Evolutionary conservation across 2,888 invertebrate species (phyloP).

Genomic region (Myopa tessellatipennis): DNA sequence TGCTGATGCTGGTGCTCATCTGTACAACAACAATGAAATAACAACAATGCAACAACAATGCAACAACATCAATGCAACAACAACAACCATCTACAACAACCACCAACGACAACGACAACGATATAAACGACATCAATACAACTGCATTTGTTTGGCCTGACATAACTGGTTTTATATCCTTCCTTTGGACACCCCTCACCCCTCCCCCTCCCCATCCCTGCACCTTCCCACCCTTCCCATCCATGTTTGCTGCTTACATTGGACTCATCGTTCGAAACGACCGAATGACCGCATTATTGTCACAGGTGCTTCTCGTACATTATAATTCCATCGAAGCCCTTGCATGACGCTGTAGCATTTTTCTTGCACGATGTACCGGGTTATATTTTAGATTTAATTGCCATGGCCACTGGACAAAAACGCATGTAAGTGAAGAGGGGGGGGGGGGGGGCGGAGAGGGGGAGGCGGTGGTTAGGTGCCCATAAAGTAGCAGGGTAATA

Average conservation of each 20-base stretch:
- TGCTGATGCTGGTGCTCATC: not conserved
- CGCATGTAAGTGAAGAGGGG: slow-evolving; percentile 63
- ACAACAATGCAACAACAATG: slow-evolving; percentile 36
- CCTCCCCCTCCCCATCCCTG: not conserved
- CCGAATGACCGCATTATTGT: slow-evolving; percentile 53
- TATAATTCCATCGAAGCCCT: slow-evolving; percentile 67
- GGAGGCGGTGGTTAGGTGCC: not conserved
- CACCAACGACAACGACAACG: slow-evolving; percentile 15
- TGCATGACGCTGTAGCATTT: slow-evolving; percentile 66
- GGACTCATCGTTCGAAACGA: not conserved
- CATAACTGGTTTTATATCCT: not conserved
- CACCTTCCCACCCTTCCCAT: not conserved
- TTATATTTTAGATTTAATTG: slow-evolving; percentile 68
- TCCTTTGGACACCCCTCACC: not conserved
- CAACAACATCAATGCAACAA: slow-evolving; percentile 39
- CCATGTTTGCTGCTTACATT: not conserved
- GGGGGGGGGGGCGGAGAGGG: not conserved
- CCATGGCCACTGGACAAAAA: slow-evolving; percentile 67
- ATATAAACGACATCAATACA: slow-evolving; percentile 12
- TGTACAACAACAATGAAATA: slow-evolving; percentile 31
- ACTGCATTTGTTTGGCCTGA: slow-evolving; percentile 24
- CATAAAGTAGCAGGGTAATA: no score
- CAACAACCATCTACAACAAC: slow-evolving; percentile 7
- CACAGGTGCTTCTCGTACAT: slow-evolving; percentile 69
- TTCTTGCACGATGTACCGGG: slow-evolving; percentile 68